Conservation (phyloP, 2,888 invertebrate genomes). For the Helleia helle region DNA sequence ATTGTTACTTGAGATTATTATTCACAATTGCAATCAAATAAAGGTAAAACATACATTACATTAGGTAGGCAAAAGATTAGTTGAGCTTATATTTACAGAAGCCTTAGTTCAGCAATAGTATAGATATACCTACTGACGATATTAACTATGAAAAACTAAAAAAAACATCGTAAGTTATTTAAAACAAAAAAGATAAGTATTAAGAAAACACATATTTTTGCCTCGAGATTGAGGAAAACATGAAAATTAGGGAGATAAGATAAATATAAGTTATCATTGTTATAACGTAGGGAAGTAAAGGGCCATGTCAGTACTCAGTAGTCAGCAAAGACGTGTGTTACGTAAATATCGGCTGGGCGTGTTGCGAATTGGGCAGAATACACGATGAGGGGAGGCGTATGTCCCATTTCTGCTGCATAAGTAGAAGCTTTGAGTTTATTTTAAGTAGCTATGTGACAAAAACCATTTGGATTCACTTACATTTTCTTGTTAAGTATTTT, state of each 20-base stretch:
- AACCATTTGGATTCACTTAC: conserved; percentile 8
- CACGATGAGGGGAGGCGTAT: conserved; percentile 60
- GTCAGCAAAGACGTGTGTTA: conserved; percentile 60
- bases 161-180: no score
- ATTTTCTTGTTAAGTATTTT: conserved; percentile 3
- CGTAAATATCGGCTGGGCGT: conserved; percentile 68
- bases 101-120: no score
- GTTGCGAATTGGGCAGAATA: conserved; percentile 67
- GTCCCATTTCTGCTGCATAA: conserved; percentile 51
- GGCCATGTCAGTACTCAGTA: conserved; percentile 44
- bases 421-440: conserved; percentile 53
- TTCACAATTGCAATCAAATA: no score
- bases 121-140: no score
- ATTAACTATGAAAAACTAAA: no score
- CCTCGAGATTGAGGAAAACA: conserved; percentile 2
- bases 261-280: conserved; percentile 18
- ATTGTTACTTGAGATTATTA: no score
- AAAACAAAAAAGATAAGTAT: no score
- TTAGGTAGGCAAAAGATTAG: no score
- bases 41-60: no score
- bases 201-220: no score
- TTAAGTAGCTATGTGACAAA: conserved; percentile 27
- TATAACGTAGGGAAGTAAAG: conserved; percentile 28
- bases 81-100: no score
- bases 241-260: conserved; percentile 11